Percentiles rank a stretch among this genome's conserved stretches.
These are phyloP conservation scores for Crax fasciolata DNA, from an alignment of 2,797 vertebrate species.

Conservation along the genomic window DNA sequence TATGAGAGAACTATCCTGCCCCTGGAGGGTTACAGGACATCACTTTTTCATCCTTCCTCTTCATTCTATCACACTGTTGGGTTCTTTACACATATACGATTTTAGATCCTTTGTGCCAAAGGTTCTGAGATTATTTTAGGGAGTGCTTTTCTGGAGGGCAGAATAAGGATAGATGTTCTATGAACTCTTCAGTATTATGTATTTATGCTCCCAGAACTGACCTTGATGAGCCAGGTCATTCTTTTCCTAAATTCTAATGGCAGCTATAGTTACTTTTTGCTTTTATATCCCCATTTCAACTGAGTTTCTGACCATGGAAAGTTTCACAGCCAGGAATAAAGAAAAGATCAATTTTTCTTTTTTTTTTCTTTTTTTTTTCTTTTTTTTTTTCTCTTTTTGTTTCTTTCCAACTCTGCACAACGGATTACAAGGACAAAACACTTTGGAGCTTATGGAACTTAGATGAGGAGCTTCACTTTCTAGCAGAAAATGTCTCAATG, in stretches of 20 bases:
- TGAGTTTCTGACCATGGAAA: not conserved
- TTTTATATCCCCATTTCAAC: not conserved
- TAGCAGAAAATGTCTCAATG: not conserved
- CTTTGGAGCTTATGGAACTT: not conserved
- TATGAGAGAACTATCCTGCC: not conserved
- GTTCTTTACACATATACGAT: not conserved
- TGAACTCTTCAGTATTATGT: not conserved
- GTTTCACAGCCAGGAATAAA: not conserved
- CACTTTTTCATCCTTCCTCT: not conserved
- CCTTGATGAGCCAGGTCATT: not conserved
- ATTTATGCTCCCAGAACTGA: not conserved
- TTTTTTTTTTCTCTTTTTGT: not conserved
- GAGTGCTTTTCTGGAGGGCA: too few species aligned
- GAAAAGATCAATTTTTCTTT: not conserved
- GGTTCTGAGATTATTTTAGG: not conserved
- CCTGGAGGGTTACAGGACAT: not conserved
- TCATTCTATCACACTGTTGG: not conserved
- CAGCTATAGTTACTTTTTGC: constrained; percentile 4
- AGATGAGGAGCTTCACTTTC: not conserved
- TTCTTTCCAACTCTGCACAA: not conserved
- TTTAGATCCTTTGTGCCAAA: not conserved
- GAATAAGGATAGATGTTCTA: not conserved
- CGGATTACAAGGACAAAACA: not conserved
- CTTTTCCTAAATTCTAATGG: not conserved
- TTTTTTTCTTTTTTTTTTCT: not conserved